phyloP scores from a whole-genome alignment of 2,888 invertebrate species.

The Sabatieria punctata region DNA sequence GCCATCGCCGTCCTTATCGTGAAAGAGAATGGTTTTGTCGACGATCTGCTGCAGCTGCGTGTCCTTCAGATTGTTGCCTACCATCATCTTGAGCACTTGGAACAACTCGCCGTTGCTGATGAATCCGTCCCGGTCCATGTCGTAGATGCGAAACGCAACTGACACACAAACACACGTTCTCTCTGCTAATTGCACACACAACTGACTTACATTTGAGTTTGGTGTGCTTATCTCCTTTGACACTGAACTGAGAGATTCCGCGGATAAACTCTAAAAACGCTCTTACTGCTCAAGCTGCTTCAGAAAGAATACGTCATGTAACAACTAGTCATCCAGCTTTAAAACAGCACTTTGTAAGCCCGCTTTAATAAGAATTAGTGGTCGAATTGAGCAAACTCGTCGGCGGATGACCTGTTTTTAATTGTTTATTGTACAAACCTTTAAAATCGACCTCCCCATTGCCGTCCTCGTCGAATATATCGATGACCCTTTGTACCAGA shows the following conservation, averaged over 20 bases:
- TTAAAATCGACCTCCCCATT: slow-evolving; percentile 88
- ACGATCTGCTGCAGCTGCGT: slow-evolving; percentile 97
- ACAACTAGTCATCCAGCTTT: no score
- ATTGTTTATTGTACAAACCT: no score
- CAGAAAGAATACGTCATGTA: no score
- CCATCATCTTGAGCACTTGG: slow-evolving; percentile 99
- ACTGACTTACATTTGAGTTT: slow-evolving; percentile 56
- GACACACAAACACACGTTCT: background rate
- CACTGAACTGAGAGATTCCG: slow-evolving; percentile 97
- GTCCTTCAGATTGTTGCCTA: slow-evolving; percentile 95
- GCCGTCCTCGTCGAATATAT: slow-evolving; percentile 98
- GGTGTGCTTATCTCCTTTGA: slow-evolving; percentile 96
- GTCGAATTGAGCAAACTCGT: no score
- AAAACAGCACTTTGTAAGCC: no score
- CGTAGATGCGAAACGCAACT: slow-evolving; percentile 96
- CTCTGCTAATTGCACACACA: background rate
- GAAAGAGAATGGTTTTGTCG: slow-evolving; percentile 94
- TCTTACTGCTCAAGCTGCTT: no score
- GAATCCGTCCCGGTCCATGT: slow-evolving; percentile 98
- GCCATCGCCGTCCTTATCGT: slow-evolving; percentile 98
- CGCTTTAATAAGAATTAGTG: no score
- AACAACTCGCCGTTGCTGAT: slow-evolving; percentile 80
- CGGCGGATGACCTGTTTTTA: no score
- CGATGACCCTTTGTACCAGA: slow-evolving; percentile 94
- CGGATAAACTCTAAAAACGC: slow-evolving; percentile 82